Evolutionary conservation across 2,888 invertebrate species (phyloP).

Genomic region (Lathronympha strigana): DNA sequence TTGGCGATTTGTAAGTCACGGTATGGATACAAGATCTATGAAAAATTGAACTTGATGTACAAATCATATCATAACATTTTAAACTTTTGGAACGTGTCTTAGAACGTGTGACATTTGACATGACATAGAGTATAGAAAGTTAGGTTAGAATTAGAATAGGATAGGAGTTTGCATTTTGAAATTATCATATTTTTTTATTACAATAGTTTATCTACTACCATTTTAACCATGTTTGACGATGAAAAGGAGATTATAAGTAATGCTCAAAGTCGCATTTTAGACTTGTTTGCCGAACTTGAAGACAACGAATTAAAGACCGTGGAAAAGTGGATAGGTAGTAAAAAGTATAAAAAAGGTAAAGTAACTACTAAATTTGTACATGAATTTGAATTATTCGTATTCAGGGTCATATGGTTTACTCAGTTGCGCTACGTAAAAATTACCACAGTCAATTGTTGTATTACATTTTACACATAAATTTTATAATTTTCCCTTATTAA

Average conservation of each 20-base stretch:
- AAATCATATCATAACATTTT: too few species aligned
- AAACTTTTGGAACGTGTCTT: too few species aligned
- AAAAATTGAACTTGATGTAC: too few species aligned
- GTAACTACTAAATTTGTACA: neutral
- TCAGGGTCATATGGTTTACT: neutral
- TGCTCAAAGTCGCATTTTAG: slow-evolving; percentile 63
- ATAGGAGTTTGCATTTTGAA: neutral
- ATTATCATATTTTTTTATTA: neutral
- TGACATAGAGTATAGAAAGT: neutral
- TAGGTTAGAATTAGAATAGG: neutral
- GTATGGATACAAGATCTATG: too few species aligned
- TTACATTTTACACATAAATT: neutral
- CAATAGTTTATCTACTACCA: neutral
- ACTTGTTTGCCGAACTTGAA: slow-evolving; percentile 63
- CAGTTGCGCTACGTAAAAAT: neutral
- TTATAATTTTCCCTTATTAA: too few species aligned
- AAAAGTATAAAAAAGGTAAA: slow-evolving; percentile 68
- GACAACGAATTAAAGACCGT: slow-evolving; percentile 61
- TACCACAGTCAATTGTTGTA: neutral
- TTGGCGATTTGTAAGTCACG: too few species aligned
- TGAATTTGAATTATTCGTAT: too few species aligned
- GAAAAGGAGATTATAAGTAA: slow-evolving; percentile 45
- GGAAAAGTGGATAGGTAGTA: slow-evolving; percentile 71
- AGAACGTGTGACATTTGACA: too few species aligned
- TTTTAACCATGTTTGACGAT: slow-evolving; percentile 56